These are phyloP conservation scores for human DNA, from an alignment of 2,113 vertebrate species.

Conservation along the genomic window GRCh38 chr2:12185001-12185500, in stretches of 20 bases:
- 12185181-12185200: neutral
- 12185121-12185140: fast-evolving
- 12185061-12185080: neutral
- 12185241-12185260: neutral
- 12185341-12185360: neutral
- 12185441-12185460: neutral
- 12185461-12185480: too few species aligned
- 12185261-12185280: fast-evolving
- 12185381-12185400: neutral
- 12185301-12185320: fast-evolving
- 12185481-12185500: too few species aligned
- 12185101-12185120: neutral
- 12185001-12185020: neutral
- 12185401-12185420: neutral
- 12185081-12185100: neutral
- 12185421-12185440: fast-evolving
- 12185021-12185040: neutral
- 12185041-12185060: neutral
- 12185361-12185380: neutral
- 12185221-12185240: neutral
- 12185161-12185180: neutral
- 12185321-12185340: neutral
- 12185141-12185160: neutral
- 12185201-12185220: neutral
- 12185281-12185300: neutral